phyloP scores from a whole-genome alignment of 2,888 invertebrate genomes.

The Octonoba sinensis region DNA sequence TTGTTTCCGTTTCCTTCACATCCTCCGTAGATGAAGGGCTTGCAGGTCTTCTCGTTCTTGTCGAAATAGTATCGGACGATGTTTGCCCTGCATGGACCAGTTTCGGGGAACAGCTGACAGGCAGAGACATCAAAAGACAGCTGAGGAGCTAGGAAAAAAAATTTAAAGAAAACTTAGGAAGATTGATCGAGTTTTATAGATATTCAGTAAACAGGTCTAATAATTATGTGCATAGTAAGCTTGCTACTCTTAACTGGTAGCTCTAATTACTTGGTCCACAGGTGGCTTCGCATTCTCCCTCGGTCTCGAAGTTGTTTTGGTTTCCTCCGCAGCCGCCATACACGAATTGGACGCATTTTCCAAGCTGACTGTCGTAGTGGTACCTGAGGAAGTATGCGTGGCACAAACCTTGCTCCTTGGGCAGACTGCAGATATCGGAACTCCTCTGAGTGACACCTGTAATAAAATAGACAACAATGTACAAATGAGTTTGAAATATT shows the following conservation, averaged over 20 bases:
- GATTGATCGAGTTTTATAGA: too few relatives aligned
- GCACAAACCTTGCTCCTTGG: constrained; percentile 32
- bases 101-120: constrained; percentile 8
- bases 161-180: too few relatives aligned
- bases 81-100: constrained; percentile 55
- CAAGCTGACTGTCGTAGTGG: constrained; percentile 24
- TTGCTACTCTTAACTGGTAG: too few relatives aligned
- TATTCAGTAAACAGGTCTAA: too few relatives aligned
- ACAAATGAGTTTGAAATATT: too few relatives aligned
- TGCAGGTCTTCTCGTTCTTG: constrained; percentile 60
- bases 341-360: constrained; percentile 31
- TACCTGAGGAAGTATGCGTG: constrained; percentile 32
- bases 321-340: constrained; percentile 56
- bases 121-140: not conserved
- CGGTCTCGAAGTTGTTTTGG: constrained; percentile 45
- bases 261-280: constrained; percentile 24
- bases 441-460: too few relatives aligned
- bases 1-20: constrained; percentile 67
- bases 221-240: too few relatives aligned
- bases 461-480: too few relatives aligned
- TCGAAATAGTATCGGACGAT: constrained; percentile 65
- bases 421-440: constrained; percentile 11
- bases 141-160: too few relatives aligned
- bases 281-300: constrained; percentile 18
- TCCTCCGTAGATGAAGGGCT: constrained; percentile 67